Conservation (phyloP, 2,797 vertebrate genomes). For the Rallus crepitans region DNA sequence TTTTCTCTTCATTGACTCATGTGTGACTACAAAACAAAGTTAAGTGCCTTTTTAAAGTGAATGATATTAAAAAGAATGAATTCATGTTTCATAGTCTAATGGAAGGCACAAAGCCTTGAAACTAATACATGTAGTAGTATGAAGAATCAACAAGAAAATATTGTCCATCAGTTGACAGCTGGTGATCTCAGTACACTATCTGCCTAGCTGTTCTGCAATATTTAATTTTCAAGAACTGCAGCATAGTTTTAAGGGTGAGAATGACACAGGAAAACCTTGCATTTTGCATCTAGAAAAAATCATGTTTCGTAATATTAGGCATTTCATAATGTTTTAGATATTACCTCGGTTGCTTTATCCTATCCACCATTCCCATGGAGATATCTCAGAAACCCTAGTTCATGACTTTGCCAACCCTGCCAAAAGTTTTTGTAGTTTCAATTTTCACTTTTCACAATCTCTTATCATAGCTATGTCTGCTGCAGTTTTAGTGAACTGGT, state of each 20-base stretch:
- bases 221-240: neutral
- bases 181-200: neutral
- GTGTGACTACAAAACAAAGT: neutral
- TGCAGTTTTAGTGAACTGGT: neutral
- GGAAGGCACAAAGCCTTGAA: neutral
- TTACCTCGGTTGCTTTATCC: neutral
- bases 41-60: neutral
- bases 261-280: neutral
- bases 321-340: neutral
- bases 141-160: neutral
- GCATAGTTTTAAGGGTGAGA: neutral
- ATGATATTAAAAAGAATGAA: neutral
- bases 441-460: neutral
- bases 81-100: neutral
- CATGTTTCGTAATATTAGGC: neutral
- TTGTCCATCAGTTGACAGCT: neutral
- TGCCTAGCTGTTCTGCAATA: neutral
- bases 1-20: neutral
- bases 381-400: neutral
- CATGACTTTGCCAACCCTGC: neutral
- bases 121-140: neutral
- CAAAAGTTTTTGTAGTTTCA: neutral
- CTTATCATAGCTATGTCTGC: neutral
- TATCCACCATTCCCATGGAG: neutral
- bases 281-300: neutral